Evolutionary conservation across 1,140 invertebrate species (phyloP).

Genomic region (Teleogryllus occipitalis): DNA sequence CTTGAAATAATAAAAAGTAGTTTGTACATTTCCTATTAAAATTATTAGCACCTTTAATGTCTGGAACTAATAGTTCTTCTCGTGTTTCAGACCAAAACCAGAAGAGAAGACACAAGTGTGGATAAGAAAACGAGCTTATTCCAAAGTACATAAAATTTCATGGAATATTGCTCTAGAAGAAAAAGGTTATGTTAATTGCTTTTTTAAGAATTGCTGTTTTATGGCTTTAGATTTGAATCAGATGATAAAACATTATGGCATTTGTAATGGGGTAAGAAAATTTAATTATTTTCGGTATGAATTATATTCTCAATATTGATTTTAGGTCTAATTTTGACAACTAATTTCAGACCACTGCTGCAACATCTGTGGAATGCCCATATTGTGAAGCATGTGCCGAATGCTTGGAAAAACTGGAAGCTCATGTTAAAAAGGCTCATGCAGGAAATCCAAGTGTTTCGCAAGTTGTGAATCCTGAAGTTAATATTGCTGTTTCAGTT

Average conservation of each 20-base stretch:
- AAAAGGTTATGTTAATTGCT: slow-evolving; percentile 28
- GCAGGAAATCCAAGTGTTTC: not conserved
- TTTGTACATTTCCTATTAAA: not conserved
- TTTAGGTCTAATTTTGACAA: not conserved
- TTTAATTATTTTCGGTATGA: not conserved
- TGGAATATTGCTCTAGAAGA: slow-evolving; percentile 28
- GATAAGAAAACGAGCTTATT: slow-evolving; percentile 22
- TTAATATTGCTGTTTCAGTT: not conserved
- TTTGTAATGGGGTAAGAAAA: slow-evolving; percentile 26
- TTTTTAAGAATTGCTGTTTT: slow-evolving; percentile 29
- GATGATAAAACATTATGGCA: slow-evolving; percentile 28
- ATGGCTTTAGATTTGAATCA: slow-evolving; percentile 28
- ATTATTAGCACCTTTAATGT: not conserved
- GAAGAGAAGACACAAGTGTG: not conserved
- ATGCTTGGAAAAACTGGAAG: not conserved
- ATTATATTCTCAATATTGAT: not conserved
- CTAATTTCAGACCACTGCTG: not conserved
- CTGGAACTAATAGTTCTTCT: too few species aligned
- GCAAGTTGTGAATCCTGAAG: not conserved
- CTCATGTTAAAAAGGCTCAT: not conserved
- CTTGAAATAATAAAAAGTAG: not conserved
- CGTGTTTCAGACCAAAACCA: not conserved
- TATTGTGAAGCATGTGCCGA: slow-evolving; percentile 7
- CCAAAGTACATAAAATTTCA: slow-evolving; percentile 27
- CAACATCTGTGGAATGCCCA: not conserved